These are phyloP conservation scores for Orientallactaga sibirica DNA, from an alignment of 2,797 vertebrate species.

Conservation along the genomic window DNA sequence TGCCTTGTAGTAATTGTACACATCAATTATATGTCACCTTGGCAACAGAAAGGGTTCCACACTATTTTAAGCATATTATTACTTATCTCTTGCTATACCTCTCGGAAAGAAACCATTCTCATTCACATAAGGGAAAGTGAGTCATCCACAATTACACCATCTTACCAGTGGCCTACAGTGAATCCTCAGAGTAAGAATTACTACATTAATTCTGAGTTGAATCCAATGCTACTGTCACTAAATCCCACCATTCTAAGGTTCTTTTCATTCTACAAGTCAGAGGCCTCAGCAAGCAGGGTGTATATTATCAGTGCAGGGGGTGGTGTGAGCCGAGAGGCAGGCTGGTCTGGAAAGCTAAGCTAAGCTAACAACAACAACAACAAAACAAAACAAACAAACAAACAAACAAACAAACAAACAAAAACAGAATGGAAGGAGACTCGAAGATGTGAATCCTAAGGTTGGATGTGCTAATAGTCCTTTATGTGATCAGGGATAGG, in stretches of 20 bases:
- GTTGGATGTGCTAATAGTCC: conserved; percentile 26
- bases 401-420: background rate
- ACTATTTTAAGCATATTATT: conserved; percentile 78
- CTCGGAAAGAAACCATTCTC: conserved; percentile 70
- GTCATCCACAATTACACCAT: conserved; percentile 77
- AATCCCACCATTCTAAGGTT: conserved; percentile 43
- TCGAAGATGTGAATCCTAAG: conserved; percentile 56
- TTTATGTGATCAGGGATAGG: conserved; percentile 43
- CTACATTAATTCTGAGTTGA: conserved; percentile 65
- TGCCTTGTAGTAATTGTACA: conserved; percentile 59
- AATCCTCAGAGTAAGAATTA: conserved; percentile 72
- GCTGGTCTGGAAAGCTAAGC: conserved; percentile 40
- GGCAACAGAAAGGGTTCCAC: conserved; percentile 68
- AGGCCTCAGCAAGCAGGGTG: conserved; percentile 33
- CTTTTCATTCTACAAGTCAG: conserved; percentile 59
- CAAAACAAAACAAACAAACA: no score
- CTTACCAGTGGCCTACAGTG: conserved; percentile 61
- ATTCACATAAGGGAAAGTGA: conserved; percentile 76
- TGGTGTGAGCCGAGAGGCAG: conserved; percentile 27
- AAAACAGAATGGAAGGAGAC: conserved; percentile 58
- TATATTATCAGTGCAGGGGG: conserved; percentile 38
- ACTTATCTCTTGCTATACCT: conserved; percentile 68
- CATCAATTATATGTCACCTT: conserved; percentile 76
- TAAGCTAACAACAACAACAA: background rate
- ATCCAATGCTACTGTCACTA: conserved; percentile 58